A percentile compares a stretch with the other conserved stretches of the same genome.
Conservation (phyloP, 2,888 invertebrate genomes). For the Pogonocherus hispidulus region DNA sequence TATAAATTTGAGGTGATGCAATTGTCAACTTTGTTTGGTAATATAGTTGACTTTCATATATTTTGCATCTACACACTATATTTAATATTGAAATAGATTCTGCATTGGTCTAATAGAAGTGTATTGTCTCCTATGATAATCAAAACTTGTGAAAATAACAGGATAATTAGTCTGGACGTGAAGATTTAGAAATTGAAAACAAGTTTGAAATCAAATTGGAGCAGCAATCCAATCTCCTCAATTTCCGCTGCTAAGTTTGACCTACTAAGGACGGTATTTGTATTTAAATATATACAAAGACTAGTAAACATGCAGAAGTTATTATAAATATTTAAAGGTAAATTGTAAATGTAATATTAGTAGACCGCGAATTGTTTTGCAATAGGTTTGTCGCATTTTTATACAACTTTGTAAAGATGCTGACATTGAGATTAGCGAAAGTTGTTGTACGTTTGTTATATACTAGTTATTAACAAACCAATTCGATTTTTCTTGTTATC, state of each 20-base stretch:
- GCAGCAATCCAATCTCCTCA: not conserved
- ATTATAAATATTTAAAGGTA: conserved; percentile 26
- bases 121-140: too few relatives aligned
- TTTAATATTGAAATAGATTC: too few relatives aligned
- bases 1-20: too few relatives aligned
- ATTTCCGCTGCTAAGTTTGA: not conserved
- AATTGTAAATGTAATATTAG: conserved; percentile 17
- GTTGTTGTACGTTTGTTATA: not conserved
- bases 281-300: not conserved
- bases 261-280: not conserved
- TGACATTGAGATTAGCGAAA: conserved; percentile 38
- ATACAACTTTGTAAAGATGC: conserved; percentile 16
- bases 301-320: not conserved
- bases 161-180: too few relatives aligned
- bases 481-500: not conserved
- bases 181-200: too few relatives aligned
- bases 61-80: too few relatives aligned
- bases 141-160: too few relatives aligned
- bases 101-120: too few relatives aligned
- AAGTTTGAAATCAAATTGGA: not conserved
- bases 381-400: conserved; percentile 18
- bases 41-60: too few relatives aligned
- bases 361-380: conserved; percentile 26
- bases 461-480: not conserved
- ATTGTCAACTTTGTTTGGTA: too few relatives aligned